A percentile compares a stretch with the other conserved stretches of the same genome.
Conservation (phyloP, 2,888 invertebrate species). For the Psylliodes chrysocephalus region DNA sequence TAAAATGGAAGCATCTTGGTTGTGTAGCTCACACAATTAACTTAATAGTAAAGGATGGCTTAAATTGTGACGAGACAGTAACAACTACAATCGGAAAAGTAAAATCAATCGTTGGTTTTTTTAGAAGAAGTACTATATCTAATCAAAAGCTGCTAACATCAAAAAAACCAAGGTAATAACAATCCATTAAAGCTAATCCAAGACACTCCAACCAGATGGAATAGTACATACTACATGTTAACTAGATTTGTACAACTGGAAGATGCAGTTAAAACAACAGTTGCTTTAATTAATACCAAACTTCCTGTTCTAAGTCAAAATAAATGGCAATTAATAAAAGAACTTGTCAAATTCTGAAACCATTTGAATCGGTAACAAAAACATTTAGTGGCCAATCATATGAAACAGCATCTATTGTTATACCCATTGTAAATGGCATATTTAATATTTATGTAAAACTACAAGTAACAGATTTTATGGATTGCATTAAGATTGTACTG, state of each 20-base stretch:
- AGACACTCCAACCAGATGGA: slow-evolving; percentile 34
- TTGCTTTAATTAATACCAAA: slow-evolving; percentile 20
- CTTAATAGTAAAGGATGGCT: no score
- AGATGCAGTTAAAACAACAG: slow-evolving; percentile 22
- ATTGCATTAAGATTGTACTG: no score
- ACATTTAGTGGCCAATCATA: slow-evolving; percentile 35
- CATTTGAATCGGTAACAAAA: slow-evolving; percentile 19
- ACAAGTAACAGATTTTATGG: no score
- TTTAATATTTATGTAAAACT: no score
- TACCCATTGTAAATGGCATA: no score
- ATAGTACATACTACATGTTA: slow-evolving; percentile 29
- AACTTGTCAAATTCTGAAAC: slow-evolving; percentile 14
- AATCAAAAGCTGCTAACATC: slow-evolving; percentile 25
- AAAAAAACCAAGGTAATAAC: slow-evolving; percentile 28
- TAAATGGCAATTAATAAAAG: slow-evolving; percentile 31
- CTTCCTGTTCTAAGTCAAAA: slow-evolving; percentile 12
- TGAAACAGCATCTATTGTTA: slow-evolving; percentile 18
- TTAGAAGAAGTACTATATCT: slow-evolving; percentile 22
- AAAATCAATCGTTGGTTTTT: no score
- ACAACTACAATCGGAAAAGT: background rate
- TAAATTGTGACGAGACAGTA: background rate
- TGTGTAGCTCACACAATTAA: slow-evolving; percentile 30
- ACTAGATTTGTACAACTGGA: slow-evolving; percentile 27
- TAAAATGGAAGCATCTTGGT: slow-evolving; percentile 27
- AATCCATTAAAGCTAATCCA: slow-evolving; percentile 20